Base-by-base conservation (phyloP, 2,113 vertebrate genomes). In the zebrafish (Danio rerio) region DNA sequence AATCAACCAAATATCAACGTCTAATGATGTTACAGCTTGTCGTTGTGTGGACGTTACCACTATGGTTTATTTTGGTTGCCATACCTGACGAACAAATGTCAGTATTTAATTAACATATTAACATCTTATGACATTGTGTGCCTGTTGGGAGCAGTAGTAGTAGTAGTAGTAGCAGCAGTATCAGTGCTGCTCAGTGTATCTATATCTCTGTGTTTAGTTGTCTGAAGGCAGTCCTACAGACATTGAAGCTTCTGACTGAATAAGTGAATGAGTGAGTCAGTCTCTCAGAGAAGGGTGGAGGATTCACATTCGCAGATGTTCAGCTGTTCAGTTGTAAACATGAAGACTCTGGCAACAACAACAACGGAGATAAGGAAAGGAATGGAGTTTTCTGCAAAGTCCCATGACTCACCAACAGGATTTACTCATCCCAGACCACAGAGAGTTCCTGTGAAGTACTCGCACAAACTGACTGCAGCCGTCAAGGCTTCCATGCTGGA, bases 261-360 rank as follows among this genome's bases (percentile, higher is more conserved):
- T 31, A 31, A 31, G 31, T 31, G 43, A 72, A 12, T 68, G 21
- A 76, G 55, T 80, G 61, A 84, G 71, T 81, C 68, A 42, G 31
- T 77, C 10, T 76, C 56, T 78, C 43, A 70, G 56, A 56, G 13
- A 58, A 61, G 70, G 61, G 76, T 18, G 61, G 52, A 52, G 52
- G 31, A 81, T 50, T 43, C 62, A 47, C 77, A 74, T n/a, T n/a
- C n/a, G 70, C 83, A 84, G 83, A 84, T 84, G 78, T 84, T 81
- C 71, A 76, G 78, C 62, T 76, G 62, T 81, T 47, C 58, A 50
- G 55, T 49, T 47, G 75, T 61, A 78, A 75, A 78, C 56, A 78
- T 45, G 56, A 49, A 71, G 74, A 52, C 45, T 83, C 53, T 77
- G 72, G 62, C 73, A 77, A 75, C 63, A 83, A 75, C 63, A 83